Conservation (phyloP, 2,888 invertebrate genomes). For the Sabellastarte sp. region DNA sequence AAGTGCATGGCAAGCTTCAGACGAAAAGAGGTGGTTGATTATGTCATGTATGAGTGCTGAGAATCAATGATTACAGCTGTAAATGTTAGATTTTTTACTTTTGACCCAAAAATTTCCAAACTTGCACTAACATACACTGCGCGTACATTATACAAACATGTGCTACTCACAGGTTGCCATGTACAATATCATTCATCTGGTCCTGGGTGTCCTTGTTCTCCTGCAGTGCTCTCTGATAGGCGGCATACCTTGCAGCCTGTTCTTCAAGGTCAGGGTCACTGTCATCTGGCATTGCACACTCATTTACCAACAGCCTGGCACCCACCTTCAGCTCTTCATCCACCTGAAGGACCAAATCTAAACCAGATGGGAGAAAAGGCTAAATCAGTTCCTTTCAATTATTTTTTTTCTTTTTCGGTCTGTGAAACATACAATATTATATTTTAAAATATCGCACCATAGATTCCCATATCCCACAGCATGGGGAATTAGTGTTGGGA, state of each 20-base stretch:
- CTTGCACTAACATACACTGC: no score
- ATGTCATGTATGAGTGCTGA: no score
- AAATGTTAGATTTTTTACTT: no score
- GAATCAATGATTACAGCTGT: no score
- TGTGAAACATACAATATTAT: no score
- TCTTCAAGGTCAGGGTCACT: background rate
- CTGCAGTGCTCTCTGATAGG: constrained; percentile 4
- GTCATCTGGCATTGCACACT: constrained; percentile 16
- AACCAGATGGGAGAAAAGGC: background rate
- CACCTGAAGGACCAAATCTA: constrained; percentile 52
- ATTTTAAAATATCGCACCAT: no score
- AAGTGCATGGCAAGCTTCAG: no score
- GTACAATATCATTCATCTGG: constrained; percentile 1
- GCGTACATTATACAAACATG: background rate
- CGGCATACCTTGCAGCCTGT: background rate
- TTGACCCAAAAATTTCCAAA: no score
- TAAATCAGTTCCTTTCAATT: background rate
- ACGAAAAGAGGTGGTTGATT: no score
- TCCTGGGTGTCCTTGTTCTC: constrained; percentile 8
- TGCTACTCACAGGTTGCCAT: background rate
- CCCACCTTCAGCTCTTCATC: constrained; percentile 40
- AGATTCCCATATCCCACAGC: no score
- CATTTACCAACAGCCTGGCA: constrained; percentile 40
- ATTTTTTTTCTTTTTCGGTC: no score
- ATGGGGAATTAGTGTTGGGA: no score